phyloP scores from a whole-genome alignment of 2,113 vertebrate species.

The Micromys minutus region DNA sequence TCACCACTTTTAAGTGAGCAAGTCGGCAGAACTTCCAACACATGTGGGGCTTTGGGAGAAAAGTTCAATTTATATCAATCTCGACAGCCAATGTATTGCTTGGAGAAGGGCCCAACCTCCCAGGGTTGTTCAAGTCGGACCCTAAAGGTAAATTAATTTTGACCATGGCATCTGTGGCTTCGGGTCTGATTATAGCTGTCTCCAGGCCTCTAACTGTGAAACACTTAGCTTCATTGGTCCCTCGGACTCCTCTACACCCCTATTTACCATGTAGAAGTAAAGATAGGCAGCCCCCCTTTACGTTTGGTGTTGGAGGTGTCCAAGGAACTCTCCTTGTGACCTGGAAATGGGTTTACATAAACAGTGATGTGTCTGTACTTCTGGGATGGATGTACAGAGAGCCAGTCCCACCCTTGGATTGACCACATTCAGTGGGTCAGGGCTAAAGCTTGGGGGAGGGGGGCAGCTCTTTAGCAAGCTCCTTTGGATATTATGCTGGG shows the following conservation, averaged over 20 bases:
- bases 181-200: not conserved
- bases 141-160: not conserved
- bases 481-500: accelerated
- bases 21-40: not conserved
- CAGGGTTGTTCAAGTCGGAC: not conserved
- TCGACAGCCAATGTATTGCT: not conserved
- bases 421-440: accelerated
- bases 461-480: too few relatives aligned
- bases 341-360: not conserved
- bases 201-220: not conserved
- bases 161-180: not conserved
- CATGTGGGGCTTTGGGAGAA: not conserved
- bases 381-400: accelerated
- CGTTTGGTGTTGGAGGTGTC: not conserved
- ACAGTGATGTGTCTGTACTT: not conserved
- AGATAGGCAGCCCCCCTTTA: not conserved
- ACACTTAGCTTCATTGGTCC: not conserved
- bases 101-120: not conserved
- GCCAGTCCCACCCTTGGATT: not conserved
- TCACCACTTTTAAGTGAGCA: not conserved
- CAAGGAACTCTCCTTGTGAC: not conserved
- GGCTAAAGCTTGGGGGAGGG: not conserved
- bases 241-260: not conserved
- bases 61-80: not conserved
- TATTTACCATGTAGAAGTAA: not conserved